Evolutionary conservation across 2,888 invertebrate genomes (phyloP).

Genomic region (Aphrophora alni): DNA sequence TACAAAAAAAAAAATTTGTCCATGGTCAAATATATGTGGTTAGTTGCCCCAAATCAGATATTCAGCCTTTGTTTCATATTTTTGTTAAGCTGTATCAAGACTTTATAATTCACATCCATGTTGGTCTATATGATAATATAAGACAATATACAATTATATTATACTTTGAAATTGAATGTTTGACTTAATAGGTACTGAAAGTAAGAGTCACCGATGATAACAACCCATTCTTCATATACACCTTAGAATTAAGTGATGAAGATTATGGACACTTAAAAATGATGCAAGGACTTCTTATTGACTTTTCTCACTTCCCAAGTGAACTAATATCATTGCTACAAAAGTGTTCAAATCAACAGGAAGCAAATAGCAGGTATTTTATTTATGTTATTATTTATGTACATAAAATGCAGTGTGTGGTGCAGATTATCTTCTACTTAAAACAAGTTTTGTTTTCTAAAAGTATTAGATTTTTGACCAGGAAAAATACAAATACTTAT

Average conservation of each 20-base stretch:
- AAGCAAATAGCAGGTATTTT: neutral
- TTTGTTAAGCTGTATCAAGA: no score
- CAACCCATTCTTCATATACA: neutral
- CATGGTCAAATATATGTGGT: no score
- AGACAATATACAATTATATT: neutral
- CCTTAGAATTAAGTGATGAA: neutral
- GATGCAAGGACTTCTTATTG: conserved; percentile 5
- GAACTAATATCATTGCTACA: neutral
- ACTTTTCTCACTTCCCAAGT: neutral
- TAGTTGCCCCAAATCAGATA: neutral
- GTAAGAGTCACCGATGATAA: neutral
- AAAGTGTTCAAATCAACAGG: neutral
- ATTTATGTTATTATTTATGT: neutral
- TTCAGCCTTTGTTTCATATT: neutral
- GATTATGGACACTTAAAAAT: neutral
- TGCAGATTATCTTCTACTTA: no score
- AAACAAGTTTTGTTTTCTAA: no score
- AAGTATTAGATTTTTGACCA: no score
- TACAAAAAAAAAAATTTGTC: no score
- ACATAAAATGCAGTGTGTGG: no score
- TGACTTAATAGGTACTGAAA: neutral
- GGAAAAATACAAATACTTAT: no score
- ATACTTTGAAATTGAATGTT: neutral
- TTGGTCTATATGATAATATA: neutral
- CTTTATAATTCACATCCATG: no score